Evolutionary conservation across 2,113 vertebrate species (phyloP), one percentile per base, ranked within the genome.

Genomic region (Aphyosemion australe): DNA sequence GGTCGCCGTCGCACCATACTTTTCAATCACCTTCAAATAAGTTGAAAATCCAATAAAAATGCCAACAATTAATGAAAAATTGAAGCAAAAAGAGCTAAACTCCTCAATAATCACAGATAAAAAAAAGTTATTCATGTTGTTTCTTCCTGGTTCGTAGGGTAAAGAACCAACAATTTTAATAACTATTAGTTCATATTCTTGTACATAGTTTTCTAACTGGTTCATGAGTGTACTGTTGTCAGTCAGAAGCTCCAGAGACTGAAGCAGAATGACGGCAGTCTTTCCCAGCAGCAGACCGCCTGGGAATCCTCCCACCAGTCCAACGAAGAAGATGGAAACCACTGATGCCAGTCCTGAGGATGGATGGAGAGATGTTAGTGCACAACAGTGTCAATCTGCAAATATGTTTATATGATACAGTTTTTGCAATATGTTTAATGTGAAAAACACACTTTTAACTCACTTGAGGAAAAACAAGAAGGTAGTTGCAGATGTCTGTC

Each of bases 231-330:
- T 12, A 46, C 16, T 51, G 61, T 61, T 69, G 16, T 21, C 18
- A 12, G 31, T 21, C 43, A 79, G 54, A 34, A 48, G 20, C 18
- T 74, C 71, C 61, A 79, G 46, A 4, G 55, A 50, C 51, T 61
- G 45, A 61, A 66, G 21, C 4, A 34, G 1, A 15, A 43, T 14
- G 1, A 69, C 61, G 4, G 50, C 45, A 26, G 37, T 65, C 1
- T 1, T 20, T 56, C 71, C 76, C 47, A 73, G 55, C 39, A 74
- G 50, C 20, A 66, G 19, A 37, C 71, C 71, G 37, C 51, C 66
- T 18, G 39, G 14, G 20, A 15, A 47, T 53, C 52, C 69, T 31
- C 5, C 56, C 11, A 57, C 7, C 70, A 79, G 37, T 20, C 71
- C 49, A n/a, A 69, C 18, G 20, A 26, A 50, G 5, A 74, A 45